A percentile compares a stretch with the other conserved stretches of the same genome.
Conservation (phyloP, 2,113 vertebrate species). For the Emberiza fucata region DNA sequence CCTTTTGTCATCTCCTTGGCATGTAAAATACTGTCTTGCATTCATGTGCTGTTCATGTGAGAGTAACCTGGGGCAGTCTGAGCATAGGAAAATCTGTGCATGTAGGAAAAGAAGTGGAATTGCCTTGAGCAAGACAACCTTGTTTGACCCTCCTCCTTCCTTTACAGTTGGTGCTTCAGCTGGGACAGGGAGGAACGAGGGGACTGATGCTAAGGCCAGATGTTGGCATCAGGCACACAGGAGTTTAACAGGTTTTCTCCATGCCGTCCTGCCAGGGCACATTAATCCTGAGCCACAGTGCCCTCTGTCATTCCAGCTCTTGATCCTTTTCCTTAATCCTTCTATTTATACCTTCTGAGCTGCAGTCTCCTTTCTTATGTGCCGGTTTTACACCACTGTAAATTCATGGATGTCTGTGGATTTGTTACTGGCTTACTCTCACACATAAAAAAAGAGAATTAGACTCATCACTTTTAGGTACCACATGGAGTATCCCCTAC, state of each 20-base stretch:
- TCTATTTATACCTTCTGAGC: constrained; percentile 14
- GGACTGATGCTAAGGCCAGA: background rate
- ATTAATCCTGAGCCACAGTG: background rate
- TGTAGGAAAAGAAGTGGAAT: constrained; percentile 28
- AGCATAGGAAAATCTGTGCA: constrained; percentile 33
- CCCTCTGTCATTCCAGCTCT: background rate
- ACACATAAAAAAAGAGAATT: background rate
- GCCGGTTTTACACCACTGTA: background rate
- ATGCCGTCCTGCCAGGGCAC: background rate
- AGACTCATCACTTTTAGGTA: background rate
- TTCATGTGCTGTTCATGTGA: background rate
- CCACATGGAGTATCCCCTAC: background rate
- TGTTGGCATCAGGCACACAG: background rate
- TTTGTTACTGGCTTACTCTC: background rate
- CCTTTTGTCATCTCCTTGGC: background rate
- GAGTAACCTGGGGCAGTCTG: background rate
- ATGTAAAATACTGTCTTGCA: background rate
- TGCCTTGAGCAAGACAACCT: constrained; percentile 10
- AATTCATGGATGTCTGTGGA: background rate
- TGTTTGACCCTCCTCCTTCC: constrained; percentile 39
- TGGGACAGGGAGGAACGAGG: background rate
- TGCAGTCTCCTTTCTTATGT: background rate
- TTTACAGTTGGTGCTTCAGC: background rate
- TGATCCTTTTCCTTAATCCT: background rate
- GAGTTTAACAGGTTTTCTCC: constrained; percentile 26